Base-by-base conservation (phyloP, 1,140 invertebrate species). In the Drosophila trapezifrons region DNA sequence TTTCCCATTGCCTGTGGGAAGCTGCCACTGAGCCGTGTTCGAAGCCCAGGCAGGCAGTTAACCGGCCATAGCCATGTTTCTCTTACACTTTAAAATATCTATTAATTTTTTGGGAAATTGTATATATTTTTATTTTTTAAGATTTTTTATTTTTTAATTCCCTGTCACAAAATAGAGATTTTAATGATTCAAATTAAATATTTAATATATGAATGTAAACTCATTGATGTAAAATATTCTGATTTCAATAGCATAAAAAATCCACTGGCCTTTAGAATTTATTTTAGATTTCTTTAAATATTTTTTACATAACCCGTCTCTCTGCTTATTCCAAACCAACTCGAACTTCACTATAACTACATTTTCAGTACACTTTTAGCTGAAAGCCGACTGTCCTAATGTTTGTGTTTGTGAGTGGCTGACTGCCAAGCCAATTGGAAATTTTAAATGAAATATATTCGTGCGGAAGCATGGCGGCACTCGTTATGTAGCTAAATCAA, bases 361-460 rank as follows among this genome's bases (percentile, higher is more conserved):
- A 15, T 49, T 64, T 40, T 8, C 7, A 25, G 45, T 67, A 45
- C n/a, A 40, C 1, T 29, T 67, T 22, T 12, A 46, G 22, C 43
- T 43, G 22, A 29, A 51, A 65, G 37, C 56, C 17, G 47, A 59
- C 40, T 58, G 59, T 29, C 64, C 45, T 3, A 55, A 43, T 62
- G 38, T 63, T 49, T 63, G 29, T 45, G 47, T 60, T 40, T 38
- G 49, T 58, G 22, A 64, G 43, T 71, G 56, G 62, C 20, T 57
- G 13, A 37, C 59, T 63, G 66, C 46, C 79, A 64, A 79, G 67
- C 78, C 83, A 87, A 83, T 87, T 87, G 83, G 79, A 83, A 83
- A 77, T 67, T 86, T 87, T 51, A 87, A 87, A 86, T 86, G 76
- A 87, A 79, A 73, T 79, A 86, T 77, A 57, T 47, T 47, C 42